Percentiles rank a stretch among this genome's conserved stretches.
Evolutionary conservation across 1,140 invertebrate species (phyloP).

Genomic region (Drosophila aff.): DNA sequence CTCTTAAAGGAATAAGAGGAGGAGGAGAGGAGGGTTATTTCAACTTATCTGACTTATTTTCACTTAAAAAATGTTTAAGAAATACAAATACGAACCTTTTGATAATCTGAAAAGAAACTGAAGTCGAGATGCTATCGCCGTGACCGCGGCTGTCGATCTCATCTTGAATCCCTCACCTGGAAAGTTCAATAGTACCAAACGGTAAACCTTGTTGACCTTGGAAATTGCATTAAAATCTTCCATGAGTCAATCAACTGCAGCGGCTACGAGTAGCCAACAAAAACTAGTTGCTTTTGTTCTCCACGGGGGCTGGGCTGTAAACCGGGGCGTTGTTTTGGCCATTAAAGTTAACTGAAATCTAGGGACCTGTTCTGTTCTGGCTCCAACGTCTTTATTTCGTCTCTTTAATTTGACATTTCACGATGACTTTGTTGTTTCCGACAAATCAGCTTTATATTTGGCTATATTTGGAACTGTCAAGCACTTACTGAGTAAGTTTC

Average conservation of each 20-base stretch:
- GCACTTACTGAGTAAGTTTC: neutral
- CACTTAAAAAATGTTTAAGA: no score
- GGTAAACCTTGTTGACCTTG: conserved; percentile 71
- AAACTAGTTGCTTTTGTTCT: conserved; percentile 44
- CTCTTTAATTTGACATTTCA: conserved; percentile 6
- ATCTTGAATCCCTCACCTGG: neutral
- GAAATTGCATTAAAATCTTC: conserved; percentile 66
- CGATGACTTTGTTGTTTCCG: conserved; percentile 19
- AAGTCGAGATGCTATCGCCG: neutral
- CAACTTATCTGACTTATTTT: no score
- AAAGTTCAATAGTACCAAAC: conserved; percentile 73
- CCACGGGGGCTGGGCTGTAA: conserved; percentile 31
- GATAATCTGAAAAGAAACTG: neutral
- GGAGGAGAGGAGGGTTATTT: no score
- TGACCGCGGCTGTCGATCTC: neutral
- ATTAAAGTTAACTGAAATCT: conserved; percentile 16
- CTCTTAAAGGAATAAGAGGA: no score
- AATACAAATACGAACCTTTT: no score
- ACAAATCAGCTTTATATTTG: conserved; percentile 3
- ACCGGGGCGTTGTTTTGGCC: conserved; percentile 14
- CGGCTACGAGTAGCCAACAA: neutral
- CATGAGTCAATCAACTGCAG: conserved; percentile 68
- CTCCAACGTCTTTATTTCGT: neutral
- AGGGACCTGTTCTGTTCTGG: conserved; percentile 30
- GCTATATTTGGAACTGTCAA: conserved; percentile 17